Evolutionary conservation across 1,140 invertebrate genomes (phyloP), one percentile per base, ranked within the genome.

Genomic region (Melitaea cinxia): DNA sequence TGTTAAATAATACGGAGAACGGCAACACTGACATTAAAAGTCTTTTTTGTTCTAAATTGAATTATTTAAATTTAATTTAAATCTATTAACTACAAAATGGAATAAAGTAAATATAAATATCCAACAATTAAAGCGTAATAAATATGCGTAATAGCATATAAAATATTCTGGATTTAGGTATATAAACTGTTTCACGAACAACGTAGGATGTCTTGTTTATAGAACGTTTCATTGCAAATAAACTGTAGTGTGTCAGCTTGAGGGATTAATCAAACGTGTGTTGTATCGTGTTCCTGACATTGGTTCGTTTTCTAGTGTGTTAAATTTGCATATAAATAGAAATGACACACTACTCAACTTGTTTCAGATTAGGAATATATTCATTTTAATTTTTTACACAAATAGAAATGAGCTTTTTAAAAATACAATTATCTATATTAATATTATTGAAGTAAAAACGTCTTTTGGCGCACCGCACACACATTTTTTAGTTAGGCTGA

Each of bases 181-280:
- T n/a, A n/a, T n/a, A n/a, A 47, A 17, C 19, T 4, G 19, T 47
- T 45, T 45, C 19, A 47, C 37, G 15, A 39, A 39, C 37, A 39
- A 14, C 37, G 21, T 12, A 47, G 9, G 42, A 47, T 47, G 42
- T 47, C 42, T 47, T 47, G 42, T 47, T 47, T 47, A 47, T 23
- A 47, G 42, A 47, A 47, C 42, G 19, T 47, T 47, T 23, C 37
- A 42, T 10, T 23, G 21, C 42, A 47, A 47, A 23, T 47, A 47
- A 47, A 47, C 42, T 47, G 42, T 47, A 47, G 42, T 47, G 42
- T 47, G 42, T 47, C 42, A 47, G 42, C 42, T 12, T 23, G 42
- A 47, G 23, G 42, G 42, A 47, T 47, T 47, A 47, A 47, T 47
- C 42, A 47, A 47, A 47, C 42, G 42, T n/a, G 21, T 10, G 15